Percentiles rank a stretch among this genome's conserved stretches.
Evolutionary conservation across 2,888 invertebrate species (phyloP).

Genomic region (Platynereis dumerilii): DNA sequence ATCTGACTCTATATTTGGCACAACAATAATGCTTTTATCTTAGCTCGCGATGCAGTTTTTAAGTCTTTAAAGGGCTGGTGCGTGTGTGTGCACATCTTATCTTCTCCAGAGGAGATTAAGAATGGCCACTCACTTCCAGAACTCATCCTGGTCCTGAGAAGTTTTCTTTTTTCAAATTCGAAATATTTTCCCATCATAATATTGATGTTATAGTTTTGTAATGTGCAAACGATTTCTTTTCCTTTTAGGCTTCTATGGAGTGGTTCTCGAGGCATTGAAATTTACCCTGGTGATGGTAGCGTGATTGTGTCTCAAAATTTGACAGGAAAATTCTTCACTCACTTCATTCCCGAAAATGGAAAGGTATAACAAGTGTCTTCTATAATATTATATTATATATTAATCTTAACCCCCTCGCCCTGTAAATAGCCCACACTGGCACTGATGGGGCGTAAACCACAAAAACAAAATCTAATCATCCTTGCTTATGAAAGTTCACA

Average conservation of each 20-base stretch:
- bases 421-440: too few relatives aligned
- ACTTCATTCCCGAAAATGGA: conserved; percentile 44
- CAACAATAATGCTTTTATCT: background rate
- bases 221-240: background rate
- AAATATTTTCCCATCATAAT: too few relatives aligned
- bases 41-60: too few relatives aligned
- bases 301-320: conserved; percentile 53
- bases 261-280: conserved; percentile 41
- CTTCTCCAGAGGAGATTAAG: too few relatives aligned
- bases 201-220: too few relatives aligned
- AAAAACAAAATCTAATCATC: background rate
- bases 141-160: too few relatives aligned
- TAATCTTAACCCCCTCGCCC: too few relatives aligned
- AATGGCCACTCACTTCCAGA: too few relatives aligned
- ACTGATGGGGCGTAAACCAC: too few relatives aligned
- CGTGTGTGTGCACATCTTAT: too few relatives aligned
- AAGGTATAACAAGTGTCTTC: conserved; percentile 39
- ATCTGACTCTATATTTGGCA: background rate
- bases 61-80: too few relatives aligned
- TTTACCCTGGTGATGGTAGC: conserved; percentile 58
- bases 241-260: conserved; percentile 27
- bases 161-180: too few relatives aligned
- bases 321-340: conserved; percentile 53
- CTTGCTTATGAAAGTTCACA: background rate
- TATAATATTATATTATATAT: background rate